Base-by-base conservation (phyloP, 35 echinoderm and acorn worm species). In the Holothuria glaberrima region DNA sequence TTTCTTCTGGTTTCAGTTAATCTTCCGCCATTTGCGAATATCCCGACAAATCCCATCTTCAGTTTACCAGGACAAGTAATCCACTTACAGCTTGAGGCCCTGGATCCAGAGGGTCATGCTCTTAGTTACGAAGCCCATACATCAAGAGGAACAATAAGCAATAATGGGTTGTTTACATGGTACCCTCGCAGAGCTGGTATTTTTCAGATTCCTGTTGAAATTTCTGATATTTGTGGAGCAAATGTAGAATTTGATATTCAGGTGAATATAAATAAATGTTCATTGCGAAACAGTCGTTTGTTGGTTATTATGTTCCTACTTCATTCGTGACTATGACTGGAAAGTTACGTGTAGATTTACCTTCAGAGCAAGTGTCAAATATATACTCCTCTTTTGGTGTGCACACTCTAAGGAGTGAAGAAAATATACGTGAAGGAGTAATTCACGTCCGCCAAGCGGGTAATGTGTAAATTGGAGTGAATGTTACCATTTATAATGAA, bases 21-120 rank as follows among this genome's bases (percentile, higher is more conserved):
- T 27, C 38, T 78, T 10, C 74, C 74, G 2, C 38, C 74, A 25
- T 45, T 78, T 7, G 36, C 50, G 12, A 78, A 78, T 28, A 28
- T 48, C 12, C 74, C 74, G 26, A 41, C 10, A 48, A 45, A n/a
- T 7, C 44, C 36, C 29, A 48, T 78, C 12, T 78, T 52, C 74
- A 78, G 36, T 78, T 27, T 78, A 50, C 20, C 25, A 78, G n/a
- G 74, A 4, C 74, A 78, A 35, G 38, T 5, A 28, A 6, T 48
- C 50, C 20, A 78, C 3, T 26, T 78, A 6, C 74, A 78, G n/a
- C 44, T 78, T 4, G 74, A 78, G 16, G 74, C 38, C 22, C 38
- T 78, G 12, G 74, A 78, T 50, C 74, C 35, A 21, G 74, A 48
- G 38, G 74, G 22, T 2, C 74, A 78, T 26, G 13, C 74, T 78